A percentile compares a stretch with the other conserved stretches of the same genome.
These are phyloP conservation scores for Zelostemma sp. DNA, from an alignment of 1,140 invertebrate species.

Conservation along the genomic window DNA sequence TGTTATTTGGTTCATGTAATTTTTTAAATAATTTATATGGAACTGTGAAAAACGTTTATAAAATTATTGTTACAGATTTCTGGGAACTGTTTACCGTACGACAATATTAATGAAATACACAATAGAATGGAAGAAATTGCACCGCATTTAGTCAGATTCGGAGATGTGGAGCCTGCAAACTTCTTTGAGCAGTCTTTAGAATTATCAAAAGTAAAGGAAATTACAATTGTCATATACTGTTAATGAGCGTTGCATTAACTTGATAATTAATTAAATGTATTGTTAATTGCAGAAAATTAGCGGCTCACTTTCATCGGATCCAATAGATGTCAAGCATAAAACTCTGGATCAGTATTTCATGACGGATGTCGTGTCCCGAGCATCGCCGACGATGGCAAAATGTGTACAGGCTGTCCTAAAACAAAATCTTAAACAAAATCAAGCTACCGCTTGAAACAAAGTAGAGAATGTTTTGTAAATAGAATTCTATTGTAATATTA, in stretches of 20 bases:
- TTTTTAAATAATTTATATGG: conserved; percentile 3
- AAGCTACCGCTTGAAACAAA: conserved; percentile 44
- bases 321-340: conserved; percentile 84
- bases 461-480: conserved; percentile 47
- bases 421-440: conserved; percentile 66
- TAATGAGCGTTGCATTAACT: no score
- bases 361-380: conserved; percentile 95
- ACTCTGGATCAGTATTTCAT: conserved; percentile 96
- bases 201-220: conserved; percentile 72
- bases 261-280: neutral
- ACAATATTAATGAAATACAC: conserved; percentile 88
- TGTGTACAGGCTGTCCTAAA: conserved; percentile 93
- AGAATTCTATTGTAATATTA: conserved; percentile 51
- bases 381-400: conserved; percentile 99
- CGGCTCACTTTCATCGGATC: conserved; percentile 71
- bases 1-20: conserved; percentile 10
- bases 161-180: conserved; percentile 85
- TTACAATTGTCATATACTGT: no score
- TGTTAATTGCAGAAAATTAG: conserved; percentile 71
- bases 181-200: conserved; percentile 83
- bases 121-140: conserved; percentile 86
- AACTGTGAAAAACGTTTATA: no score
- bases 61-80: conserved; percentile 81
- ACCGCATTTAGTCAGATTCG: conserved; percentile 89
- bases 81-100: conserved; percentile 89